These are phyloP conservation scores for Falco rusticolus DNA, from an alignment of 2,797 vertebrate genomes.

Conservation along the genomic window DNA sequence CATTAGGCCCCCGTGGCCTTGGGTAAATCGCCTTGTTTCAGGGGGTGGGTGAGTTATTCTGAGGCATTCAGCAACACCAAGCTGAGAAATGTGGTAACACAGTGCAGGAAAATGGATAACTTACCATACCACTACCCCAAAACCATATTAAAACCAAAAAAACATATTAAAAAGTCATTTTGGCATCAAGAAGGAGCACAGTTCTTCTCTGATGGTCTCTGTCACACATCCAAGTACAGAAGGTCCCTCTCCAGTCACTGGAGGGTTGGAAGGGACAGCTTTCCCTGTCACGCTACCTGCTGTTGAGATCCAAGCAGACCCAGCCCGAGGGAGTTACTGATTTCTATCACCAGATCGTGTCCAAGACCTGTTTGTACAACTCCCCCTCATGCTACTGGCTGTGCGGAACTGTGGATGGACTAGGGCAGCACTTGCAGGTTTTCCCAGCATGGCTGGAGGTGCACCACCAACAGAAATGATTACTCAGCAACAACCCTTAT, in stretches of 20 bases:
- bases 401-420: conserved; percentile 65
- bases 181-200: not conserved
- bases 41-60: too few species aligned
- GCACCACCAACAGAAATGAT: conserved; percentile 66
- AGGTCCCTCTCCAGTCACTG: not conserved
- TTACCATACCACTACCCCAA: not conserved
- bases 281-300: not conserved
- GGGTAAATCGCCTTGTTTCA: not conserved
- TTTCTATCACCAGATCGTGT: conserved; percentile 15
- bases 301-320: not conserved
- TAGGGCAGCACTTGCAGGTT: conserved; percentile 59
- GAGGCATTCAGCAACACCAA: not conserved
- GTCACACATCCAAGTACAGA: not conserved
- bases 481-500: conserved; percentile 55
- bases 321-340: not conserved
- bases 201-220: not conserved
- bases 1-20: not conserved
- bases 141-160: not conserved
- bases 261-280: not conserved
- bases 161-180: not conserved
- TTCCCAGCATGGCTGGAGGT: conserved; percentile 74
- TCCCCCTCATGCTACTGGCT: conserved; percentile 55
- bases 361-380: conserved; percentile 27
- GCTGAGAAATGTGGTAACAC: not conserved
- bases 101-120: not conserved